Evolutionary conservation across 2,113 vertebrate genomes (phyloP), one percentile per base, ranked within the genome.

Genomic region (Phoenicopterus ruber): DNA sequence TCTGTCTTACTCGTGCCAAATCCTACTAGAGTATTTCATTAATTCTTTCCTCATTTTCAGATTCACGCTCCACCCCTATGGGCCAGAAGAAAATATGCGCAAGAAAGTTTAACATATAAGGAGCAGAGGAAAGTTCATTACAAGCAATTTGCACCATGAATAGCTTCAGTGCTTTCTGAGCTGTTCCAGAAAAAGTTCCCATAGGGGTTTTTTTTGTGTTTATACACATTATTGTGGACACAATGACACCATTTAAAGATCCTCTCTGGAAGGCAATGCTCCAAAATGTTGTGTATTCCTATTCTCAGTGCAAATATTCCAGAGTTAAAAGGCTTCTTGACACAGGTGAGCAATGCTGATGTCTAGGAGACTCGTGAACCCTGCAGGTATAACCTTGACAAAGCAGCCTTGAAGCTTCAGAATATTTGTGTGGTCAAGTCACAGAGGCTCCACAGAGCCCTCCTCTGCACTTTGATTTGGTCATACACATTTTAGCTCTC

Each of bases 141-240:
- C 21, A 65, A 80, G 36, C 25, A 36, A 83, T 69, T 19, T 57
- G 57, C 40, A 87, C 29, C 34, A 47, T 2, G 18, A 86, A 69
- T 3, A 54, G 24, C 14, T 1, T 26, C 46, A 78, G 10, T 38
- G 40, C 36, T 61, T 67, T 85, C 47, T 69, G 38, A 29, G 7
- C 38, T 38, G 13, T 17, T 87, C 62, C 69, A 78, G n/a, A 86
- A 81, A 14, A 65, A 12, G 61, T 40, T 82, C 29, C 57, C 17
- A 5, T 3, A 12, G 17, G 54, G 14, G 0, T 3, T 72, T 55
- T 74, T 34, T 59, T 25, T 0, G 1, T 25, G 15, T 49, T 80
- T 83, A 50, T 24, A 69, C 66, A n/a, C n/a, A n/a, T n/a, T n/a
- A n/a, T n/a, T 5, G 13, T 26, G 58, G 16, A 83, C 25, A 47